Conservation (phyloP, 2,888 invertebrate species). For the Drosophila koepferae region DNA sequence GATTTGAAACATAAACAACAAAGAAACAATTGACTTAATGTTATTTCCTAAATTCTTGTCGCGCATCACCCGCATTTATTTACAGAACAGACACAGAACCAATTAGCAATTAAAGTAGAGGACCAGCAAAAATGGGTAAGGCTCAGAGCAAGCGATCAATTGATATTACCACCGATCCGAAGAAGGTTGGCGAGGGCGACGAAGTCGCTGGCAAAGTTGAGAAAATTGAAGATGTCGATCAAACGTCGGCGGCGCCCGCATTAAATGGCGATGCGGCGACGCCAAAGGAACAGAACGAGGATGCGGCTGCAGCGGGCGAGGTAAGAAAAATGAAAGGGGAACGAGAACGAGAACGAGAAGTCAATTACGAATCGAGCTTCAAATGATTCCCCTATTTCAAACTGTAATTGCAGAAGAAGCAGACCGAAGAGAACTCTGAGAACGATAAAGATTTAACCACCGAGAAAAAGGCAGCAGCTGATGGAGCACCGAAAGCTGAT, state of each 20-base stretch:
- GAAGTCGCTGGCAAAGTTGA: slow-evolving; percentile 90
- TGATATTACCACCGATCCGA: slow-evolving; percentile 90
- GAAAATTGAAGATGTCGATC: slow-evolving; percentile 91
- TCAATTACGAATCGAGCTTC: background rate
- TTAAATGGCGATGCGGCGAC: slow-evolving; percentile 89
- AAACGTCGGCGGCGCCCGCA: slow-evolving; percentile 81
- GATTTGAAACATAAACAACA: background rate
- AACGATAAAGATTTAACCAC: slow-evolving; percentile 90
- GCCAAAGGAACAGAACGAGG: slow-evolving; percentile 88
- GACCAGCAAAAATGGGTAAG: slow-evolving; percentile 89
- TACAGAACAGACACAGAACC: slow-evolving; percentile 48
- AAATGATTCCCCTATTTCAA: background rate
- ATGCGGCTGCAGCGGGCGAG: slow-evolving; percentile 49
- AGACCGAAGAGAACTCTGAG: slow-evolving; percentile 86
- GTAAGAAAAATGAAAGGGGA: slow-evolving; percentile 24
- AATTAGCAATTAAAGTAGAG: slow-evolving; percentile 83
- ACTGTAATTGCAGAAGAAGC: slow-evolving; percentile 86
- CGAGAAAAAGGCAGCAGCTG: slow-evolving; percentile 86
- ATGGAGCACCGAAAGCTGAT: slow-evolving; percentile 53
- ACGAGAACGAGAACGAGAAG: too few species aligned
- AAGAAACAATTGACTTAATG: slow-evolving; percentile 26
- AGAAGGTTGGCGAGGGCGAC: slow-evolving; percentile 86
- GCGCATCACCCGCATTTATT: slow-evolving; percentile 34
- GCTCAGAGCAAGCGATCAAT: slow-evolving; percentile 95
- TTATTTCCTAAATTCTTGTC: slow-evolving; percentile 41